Evolutionary conservation across 2,888 invertebrate genomes (phyloP).

Genomic region (Drosophila neotestacea): DNA sequence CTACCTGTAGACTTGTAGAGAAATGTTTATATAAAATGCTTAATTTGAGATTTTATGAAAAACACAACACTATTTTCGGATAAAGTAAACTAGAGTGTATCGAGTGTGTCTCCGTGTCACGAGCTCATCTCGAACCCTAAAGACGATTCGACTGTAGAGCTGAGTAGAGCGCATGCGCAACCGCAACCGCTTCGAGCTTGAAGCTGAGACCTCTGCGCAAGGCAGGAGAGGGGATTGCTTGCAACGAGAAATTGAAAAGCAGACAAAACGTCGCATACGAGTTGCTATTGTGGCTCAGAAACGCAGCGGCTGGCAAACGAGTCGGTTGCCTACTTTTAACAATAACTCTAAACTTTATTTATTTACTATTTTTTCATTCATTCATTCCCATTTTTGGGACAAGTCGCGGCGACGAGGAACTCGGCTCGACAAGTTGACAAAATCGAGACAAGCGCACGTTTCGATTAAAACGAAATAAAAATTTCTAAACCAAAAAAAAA

Average conservation of each 20-base stretch:
- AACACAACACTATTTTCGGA: no score
- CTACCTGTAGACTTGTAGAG: no score
- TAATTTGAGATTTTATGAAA: no score
- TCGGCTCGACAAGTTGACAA: constrained; percentile 1
- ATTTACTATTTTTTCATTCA: constrained; percentile 14
- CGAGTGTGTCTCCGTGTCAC: constrained; percentile 45
- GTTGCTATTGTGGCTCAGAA: constrained; percentile 74
- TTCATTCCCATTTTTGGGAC: constrained; percentile 14
- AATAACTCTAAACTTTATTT: constrained; percentile 36
- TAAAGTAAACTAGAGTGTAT: no score
- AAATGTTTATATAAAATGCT: no score
- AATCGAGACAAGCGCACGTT: constrained; percentile 12
- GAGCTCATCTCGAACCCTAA: constrained; percentile 27
- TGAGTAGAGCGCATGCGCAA: constrained; percentile 63
- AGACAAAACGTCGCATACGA: constrained; percentile 67
- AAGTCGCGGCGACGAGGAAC: constrained; percentile 7
- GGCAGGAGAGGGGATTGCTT: constrained; percentile 30
- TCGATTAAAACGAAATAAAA: constrained; percentile 4
- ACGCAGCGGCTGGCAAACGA: constrained; percentile 78
- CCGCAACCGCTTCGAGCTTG: constrained; percentile 38
- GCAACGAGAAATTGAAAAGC: constrained; percentile 59
- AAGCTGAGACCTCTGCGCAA: constrained; percentile 6
- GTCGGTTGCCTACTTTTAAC: constrained; percentile 62
- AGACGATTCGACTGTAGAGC: constrained; percentile 20
- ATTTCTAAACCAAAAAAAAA: constrained; percentile 12